phyloP scores from a whole-genome alignment of 2,113 vertebrate species.

The Lasiurus cinereus region DNA sequence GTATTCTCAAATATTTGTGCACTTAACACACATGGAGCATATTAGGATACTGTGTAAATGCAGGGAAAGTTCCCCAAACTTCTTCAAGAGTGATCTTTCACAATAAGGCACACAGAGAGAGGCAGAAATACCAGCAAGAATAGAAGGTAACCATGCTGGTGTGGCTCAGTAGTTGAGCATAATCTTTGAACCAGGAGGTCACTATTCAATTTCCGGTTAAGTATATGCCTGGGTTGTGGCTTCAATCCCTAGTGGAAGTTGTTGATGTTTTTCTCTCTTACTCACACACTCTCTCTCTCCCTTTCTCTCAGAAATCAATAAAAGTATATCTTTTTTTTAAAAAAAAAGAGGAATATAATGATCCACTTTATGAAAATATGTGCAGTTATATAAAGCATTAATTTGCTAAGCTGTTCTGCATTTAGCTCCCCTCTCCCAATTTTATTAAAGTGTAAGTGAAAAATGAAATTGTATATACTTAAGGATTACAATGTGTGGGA shows the following conservation, averaged over 20 bases:
- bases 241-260: too few relatives aligned
- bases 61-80: neutral
- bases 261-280: too few relatives aligned
- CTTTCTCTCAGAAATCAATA: too few relatives aligned
- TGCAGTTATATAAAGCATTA: neutral
- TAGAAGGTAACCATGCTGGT: too few relatives aligned
- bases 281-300: too few relatives aligned
- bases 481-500: neutral
- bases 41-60: neutral
- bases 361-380: neutral
- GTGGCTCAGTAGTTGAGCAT: too few relatives aligned
- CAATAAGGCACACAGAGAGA: neutral
- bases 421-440: neutral
- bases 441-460: neutral
- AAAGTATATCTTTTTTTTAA: too few relatives aligned
- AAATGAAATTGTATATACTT: neutral
- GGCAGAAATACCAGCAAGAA: neutral
- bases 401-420: neutral
- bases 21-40: slow-evolving; percentile 11
- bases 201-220: too few relatives aligned
- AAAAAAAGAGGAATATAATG: neutral
- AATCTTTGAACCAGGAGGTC: too few relatives aligned
- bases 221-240: too few relatives aligned
- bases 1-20: slow-evolving; percentile 45
- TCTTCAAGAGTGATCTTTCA: neutral